Conservation (phyloP, 2,888 invertebrate genomes). For the Tenthredo amoena region DNA sequence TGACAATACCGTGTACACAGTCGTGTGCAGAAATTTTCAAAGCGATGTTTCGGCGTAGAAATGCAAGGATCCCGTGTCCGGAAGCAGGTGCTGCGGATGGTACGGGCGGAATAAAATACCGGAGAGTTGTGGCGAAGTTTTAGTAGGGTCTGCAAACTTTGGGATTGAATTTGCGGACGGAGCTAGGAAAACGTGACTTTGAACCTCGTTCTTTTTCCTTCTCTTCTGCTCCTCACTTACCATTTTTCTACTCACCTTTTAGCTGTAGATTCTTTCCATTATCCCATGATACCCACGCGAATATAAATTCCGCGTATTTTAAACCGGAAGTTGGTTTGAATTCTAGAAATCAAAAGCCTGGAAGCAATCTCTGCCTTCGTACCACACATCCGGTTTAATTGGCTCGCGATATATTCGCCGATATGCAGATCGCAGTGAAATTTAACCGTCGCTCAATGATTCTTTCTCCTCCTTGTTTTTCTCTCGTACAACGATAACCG, state of each 20-base stretch:
- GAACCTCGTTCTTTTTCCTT: conserved; percentile 3
- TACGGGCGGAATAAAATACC: conserved; percentile 8
- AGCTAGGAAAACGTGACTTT: conserved; percentile 44
- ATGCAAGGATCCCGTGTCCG: background rate
- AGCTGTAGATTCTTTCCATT: background rate
- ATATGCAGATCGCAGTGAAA: background rate
- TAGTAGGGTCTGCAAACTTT: conserved; percentile 33
- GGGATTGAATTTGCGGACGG: conserved; percentile 33
- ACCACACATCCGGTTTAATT: conserved; percentile 5
- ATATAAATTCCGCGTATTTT: background rate
- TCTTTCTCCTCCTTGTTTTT: background rate
- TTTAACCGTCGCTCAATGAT: background rate
- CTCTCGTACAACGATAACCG: background rate
- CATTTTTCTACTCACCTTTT: background rate
- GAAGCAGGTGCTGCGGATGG: conserved; percentile 16
- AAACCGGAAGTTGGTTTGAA: background rate
- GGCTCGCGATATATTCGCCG: background rate
- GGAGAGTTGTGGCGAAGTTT: conserved; percentile 16
- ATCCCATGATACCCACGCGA: background rate
- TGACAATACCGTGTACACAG: background rate
- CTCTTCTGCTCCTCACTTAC: background rate
- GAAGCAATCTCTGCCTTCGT: background rate
- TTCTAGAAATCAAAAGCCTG: conserved; percentile 13
- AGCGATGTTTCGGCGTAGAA: background rate
- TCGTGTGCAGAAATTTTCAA: background rate